A percentile compares a stretch with the other conserved stretches of the same genome.
These are phyloP conservation scores for Odocoileus hemionus DNA, from an alignment of 2,113 vertebrate genomes.

Conservation along the genomic window DNA sequence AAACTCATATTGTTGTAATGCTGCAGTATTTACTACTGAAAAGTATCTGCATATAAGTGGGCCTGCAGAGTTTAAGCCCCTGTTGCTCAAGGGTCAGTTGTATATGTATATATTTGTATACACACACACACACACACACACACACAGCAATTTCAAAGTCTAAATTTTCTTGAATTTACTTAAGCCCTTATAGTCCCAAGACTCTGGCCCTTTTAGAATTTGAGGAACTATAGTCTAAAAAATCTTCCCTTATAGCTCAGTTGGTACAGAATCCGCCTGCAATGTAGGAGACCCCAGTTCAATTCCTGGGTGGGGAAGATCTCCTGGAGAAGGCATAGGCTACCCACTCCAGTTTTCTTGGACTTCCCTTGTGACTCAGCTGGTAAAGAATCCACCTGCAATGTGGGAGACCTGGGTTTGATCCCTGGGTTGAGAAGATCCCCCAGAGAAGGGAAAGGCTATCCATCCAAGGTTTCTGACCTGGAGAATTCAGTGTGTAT, in stretches of 20 bases:
- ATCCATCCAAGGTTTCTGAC: neutral
- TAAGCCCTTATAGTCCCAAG: neutral
- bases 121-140: neutral
- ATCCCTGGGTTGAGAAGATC: neutral
- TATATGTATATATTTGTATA: neutral
- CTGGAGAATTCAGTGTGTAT: neutral
- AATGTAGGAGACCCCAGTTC: neutral
- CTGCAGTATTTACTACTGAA: neutral
- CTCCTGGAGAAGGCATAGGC: neutral
- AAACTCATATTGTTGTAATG: neutral
- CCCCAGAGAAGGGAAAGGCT: neutral
- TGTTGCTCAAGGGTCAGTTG: neutral
- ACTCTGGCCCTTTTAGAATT: neutral
- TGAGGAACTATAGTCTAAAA: neutral
- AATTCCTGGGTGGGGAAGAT: neutral
- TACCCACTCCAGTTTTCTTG: neutral
- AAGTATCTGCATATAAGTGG: neutral
- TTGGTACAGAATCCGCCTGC: rapidly evolving
- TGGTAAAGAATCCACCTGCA: neutral
- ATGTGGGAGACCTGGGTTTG: neutral
- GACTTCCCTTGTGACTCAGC: neutral
- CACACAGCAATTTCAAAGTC: neutral
- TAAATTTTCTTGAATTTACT: neutral
- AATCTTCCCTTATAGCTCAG: neutral
- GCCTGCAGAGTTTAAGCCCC: neutral